Evolutionary conservation across 2,888 invertebrate genomes (phyloP), one percentile per base, ranked within the genome.

Genomic region (Stenolophus ochropezus): DNA sequence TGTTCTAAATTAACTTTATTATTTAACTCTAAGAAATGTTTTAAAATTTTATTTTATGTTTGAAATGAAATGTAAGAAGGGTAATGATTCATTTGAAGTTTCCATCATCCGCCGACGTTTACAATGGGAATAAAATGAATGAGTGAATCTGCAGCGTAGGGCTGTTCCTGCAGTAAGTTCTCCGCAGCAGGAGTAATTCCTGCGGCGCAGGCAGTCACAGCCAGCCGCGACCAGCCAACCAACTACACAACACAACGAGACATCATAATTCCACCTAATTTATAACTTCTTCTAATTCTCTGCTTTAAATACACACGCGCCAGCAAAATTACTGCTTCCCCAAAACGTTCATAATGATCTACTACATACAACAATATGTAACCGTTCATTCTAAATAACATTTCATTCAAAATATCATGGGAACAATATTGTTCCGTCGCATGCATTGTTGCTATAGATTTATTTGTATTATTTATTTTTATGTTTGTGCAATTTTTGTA

Each of bases 241-340:
- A 42, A 73, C 73, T 51, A 73, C 23, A 73, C 6, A 73, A 51
- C 49, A 69, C 42, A 33, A 78, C 25, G 65, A 78, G 78, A 61
- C 78, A 47, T 78, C 49, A 61, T 78, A 78, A 78, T 78, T 78
- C 78, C 78, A 18, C 8, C 6, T 42, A 78, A 78, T 78, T 78
- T 78, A 78, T 78, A 78, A 47, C 78, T 78, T 78, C 78, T 61
- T 65, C 65, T 78, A 77, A 77, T 65, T 78, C 25, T 61, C 5
- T 23, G 53, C 23, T 51, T 74, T 74, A 73, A 73, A 53, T 53
- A 53, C 53, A 51, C 18, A 33, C 6, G 65, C 18, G 27, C 14
- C 14, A 18, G 33, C 33, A 18, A 69, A 33, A 69, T 33, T 21
- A 61, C 23, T n/a, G 11, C n/a, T 51, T 16, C 51, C 18, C 16